phyloP scores from a whole-genome alignment of 2,888 invertebrate species.

The Netelia melanura region DNA sequence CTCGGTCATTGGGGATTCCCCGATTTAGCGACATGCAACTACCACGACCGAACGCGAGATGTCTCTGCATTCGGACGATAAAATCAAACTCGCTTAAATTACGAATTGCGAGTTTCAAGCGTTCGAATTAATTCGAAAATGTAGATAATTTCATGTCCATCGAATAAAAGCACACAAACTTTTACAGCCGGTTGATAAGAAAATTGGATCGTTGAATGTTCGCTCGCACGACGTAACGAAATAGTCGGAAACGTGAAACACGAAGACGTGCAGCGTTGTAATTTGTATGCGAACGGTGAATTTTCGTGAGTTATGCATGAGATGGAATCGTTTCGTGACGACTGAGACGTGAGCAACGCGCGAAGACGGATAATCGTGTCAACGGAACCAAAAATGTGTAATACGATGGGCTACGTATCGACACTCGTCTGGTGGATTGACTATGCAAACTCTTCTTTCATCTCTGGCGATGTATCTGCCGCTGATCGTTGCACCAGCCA shows the following conservation, averaged over 20 bases:
- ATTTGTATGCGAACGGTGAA: not conserved
- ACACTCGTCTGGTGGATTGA: constrained; percentile 85
- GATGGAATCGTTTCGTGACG: not conserved
- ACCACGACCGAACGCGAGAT: too few species aligned
- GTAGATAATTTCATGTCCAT: too few species aligned
- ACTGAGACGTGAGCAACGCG: not conserved
- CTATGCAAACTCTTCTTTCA: constrained; percentile 69
- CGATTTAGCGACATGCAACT: too few species aligned
- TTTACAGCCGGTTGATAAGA: too few species aligned
- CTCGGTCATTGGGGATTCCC: too few species aligned
- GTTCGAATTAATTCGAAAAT: too few species aligned
- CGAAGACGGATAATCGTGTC: constrained; percentile 26
- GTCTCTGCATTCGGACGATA: too few species aligned
- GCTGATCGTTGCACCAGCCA: constrained; percentile 50
- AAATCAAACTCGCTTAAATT: too few species aligned
- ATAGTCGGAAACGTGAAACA: not conserved
- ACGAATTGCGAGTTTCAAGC: too few species aligned
- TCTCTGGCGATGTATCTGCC: constrained; percentile 48
- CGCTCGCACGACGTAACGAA: not conserved
- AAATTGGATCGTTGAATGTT: too few species aligned
- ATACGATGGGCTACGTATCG: constrained; percentile 74
- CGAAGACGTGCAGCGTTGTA: not conserved
- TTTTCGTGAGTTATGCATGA: not conserved
- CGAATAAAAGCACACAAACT: too few species aligned
- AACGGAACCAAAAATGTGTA: constrained; percentile 35